Evolutionary conservation across 2,888 invertebrate species (phyloP).

Genomic region (Alloplasta piceator): DNA sequence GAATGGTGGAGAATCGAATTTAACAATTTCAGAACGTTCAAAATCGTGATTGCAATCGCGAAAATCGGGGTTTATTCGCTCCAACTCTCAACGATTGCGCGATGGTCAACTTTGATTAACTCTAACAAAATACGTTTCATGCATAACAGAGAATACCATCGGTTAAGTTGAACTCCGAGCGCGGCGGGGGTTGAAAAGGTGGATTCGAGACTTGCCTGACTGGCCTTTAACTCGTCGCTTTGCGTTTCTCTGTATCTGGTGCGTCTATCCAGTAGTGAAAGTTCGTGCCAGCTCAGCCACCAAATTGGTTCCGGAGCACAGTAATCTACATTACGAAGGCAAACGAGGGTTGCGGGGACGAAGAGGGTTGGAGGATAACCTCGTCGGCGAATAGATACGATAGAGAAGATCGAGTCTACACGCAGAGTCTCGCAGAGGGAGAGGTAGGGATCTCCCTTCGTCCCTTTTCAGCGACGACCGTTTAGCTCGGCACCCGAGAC

Average conservation of each 20-base stretch:
- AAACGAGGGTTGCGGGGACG: constrained; percentile 31
- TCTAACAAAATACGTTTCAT: neutral
- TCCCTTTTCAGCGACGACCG: constrained; percentile 24
- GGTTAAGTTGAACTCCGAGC: neutral
- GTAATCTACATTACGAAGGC: constrained; percentile 68
- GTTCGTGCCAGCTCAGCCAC: constrained; percentile 65
- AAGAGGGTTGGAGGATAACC: constrained; percentile 1
- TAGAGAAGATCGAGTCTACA: neutral
- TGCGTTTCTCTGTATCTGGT: neutral
- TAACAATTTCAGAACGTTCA: neutral
- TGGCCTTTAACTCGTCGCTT: constrained; percentile 8
- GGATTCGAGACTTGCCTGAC: neutral
- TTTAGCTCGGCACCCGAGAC: constrained; percentile 45
- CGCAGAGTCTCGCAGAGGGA: constrained; percentile 12
- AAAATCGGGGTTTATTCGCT: neutral
- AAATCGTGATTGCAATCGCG: neutral
- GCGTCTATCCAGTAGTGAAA: constrained; percentile 45
- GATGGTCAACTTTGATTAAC: neutral
- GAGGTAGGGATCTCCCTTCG: constrained; percentile 21
- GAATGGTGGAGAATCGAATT: too few species aligned
- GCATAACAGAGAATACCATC: neutral
- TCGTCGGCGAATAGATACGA: neutral
- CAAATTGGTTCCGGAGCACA: constrained; percentile 66
- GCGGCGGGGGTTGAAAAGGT: too few species aligned
- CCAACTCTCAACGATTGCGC: neutral